Evolutionary conservation across 2,113 vertebrate species (phyloP), one percentile per base, ranked within the genome.

Genomic region (Rallus limicola): DNA sequence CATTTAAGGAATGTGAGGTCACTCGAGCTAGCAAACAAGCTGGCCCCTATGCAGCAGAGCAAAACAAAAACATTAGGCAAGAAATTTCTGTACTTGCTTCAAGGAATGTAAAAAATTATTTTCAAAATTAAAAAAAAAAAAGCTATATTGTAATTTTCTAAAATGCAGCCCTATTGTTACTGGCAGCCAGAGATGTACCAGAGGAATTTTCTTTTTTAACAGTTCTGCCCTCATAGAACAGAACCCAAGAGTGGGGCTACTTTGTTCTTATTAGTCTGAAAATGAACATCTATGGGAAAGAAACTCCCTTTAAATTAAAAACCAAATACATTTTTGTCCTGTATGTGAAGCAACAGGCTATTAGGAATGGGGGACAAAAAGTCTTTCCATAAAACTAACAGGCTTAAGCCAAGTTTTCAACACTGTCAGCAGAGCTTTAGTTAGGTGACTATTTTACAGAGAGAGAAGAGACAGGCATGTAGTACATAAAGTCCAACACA

Each of bases 1-100:
- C 93, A 68, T 96, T 96, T 93, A 92, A 97, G 96, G 97, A 98
- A 97, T 97, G 96, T 95, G 95, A 98, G 97, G 97, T 98, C 98
- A 97, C 80, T 95, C 83, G 95, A 96, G 95, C 91, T 86, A 97
- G 89, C 92, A 96, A 96, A 97, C 91, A 93, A 97, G 95, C 96
- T 97, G 97, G 95, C 92, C 97, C 96, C 82, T n/a, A 70, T 79
- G 92, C 77, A 97, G 92, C 90, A 95, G 83, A 96, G 88, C 76
- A 95, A 97, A 97, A 93, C 65, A 95, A 95, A 97, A 95, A 92
- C 91, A 95, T 93, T 7, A 95, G 78, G 78, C 56, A 91, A 93
- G 87, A 52, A 52, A 96, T 93, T 91, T 62, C 72, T 76, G 68
- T 79, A 89, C 38, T 94, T 93, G 36, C 74, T 94, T 95, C 63